Base-by-base conservation (phyloP, 2,797 vertebrate genomes). In the Euphonia xanthogaster region DNA sequence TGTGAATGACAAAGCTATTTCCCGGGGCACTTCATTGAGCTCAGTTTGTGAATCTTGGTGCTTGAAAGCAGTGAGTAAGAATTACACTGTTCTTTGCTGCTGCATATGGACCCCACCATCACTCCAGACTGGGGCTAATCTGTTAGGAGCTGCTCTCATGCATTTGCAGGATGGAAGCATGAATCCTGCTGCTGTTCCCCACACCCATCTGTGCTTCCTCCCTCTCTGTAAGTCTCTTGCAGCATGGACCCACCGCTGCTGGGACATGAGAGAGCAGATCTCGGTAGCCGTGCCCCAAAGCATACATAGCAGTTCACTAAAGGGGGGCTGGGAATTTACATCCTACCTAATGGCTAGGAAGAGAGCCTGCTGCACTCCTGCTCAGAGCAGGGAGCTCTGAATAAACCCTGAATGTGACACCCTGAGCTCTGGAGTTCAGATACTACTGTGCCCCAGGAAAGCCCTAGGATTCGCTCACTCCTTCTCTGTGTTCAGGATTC, bases 1-100 rank as follows among this genome's bases (percentile, higher is more conserved):
- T 91, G 92, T 94, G 96, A 97, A 97, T 96, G 96, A 97, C 95
- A 96, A 97, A 95, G 95, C 96, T 97, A 1, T 96, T 95, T 95
- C 94, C 87, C 31, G 18, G 90, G 91, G 96, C 75, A 90, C 75
- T 95, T 97, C 91, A 90, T 21, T 80, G 91, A 97, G 94, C 75
- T 94, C 78, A 35, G 68, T 88, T 88, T 80, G 91, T 90, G 93
- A 96, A 74, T 90, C 94, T 86, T 71, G 37, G 63, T 88, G 65
- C 68, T 85, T 58, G 75, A 66, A 93, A 94, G 85, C 72, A 2
- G 25, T 2, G 40, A 86, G 80, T 86, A 88, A 89, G 87, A 80
- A 93, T 78, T 58, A 74, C 82, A 72, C 61, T 45, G 82, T 62
- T 90, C 68, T 66, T 74, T 86, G 90, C 75, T 86, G 25, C 60